phyloP scores from a whole-genome alignment of 30 jellyfish, hydroid and myxozoan species.

The Chironex yamaguchii region DNA sequence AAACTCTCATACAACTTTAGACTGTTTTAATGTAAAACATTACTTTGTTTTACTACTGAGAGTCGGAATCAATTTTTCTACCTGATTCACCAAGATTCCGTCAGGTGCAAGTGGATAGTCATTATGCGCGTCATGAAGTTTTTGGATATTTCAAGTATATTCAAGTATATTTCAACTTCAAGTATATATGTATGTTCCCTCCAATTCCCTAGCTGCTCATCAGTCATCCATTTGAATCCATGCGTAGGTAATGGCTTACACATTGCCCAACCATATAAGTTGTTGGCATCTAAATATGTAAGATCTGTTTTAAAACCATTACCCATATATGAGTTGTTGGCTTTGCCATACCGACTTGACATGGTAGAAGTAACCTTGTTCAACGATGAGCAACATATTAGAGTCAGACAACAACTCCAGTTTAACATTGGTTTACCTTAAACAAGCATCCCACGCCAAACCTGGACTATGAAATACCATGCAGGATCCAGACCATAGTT shows the following conservation, averaged over 20 bases:
- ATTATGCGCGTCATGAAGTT: conserved; percentile 70
- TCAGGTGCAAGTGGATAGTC: conserved; percentile 85
- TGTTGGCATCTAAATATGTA: conserved; percentile 35
- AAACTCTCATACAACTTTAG: no score
- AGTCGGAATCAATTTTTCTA: conserved; percentile 67
- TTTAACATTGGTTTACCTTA: conserved; percentile 21
- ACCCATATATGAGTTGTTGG: conserved; percentile 13
- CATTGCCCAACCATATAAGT: conserved; percentile 91
- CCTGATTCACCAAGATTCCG: background rate
- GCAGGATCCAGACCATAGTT: conserved; percentile 54
- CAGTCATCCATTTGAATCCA: conserved; percentile 60
- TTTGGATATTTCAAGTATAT: no score
- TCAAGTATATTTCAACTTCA: conserved; percentile 65
- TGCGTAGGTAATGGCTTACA: conserved; percentile 52
- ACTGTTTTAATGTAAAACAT: no score
- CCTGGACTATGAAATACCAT: conserved; percentile 65
- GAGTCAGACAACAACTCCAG: conserved; percentile 25
- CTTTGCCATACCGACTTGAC: conserved; percentile 52
- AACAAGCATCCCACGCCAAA: conserved; percentile 55
- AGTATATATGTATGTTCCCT: conserved; percentile 36
- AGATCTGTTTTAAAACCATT: background rate
- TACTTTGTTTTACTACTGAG: no score
- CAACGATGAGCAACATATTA: conserved; percentile 24
- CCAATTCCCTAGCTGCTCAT: conserved; percentile 9
- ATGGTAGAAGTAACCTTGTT: conserved; percentile 18